Evolutionary conservation across 2,113 vertebrate genomes (phyloP).

Genomic region (Gallinago paraguaiae): DNA sequence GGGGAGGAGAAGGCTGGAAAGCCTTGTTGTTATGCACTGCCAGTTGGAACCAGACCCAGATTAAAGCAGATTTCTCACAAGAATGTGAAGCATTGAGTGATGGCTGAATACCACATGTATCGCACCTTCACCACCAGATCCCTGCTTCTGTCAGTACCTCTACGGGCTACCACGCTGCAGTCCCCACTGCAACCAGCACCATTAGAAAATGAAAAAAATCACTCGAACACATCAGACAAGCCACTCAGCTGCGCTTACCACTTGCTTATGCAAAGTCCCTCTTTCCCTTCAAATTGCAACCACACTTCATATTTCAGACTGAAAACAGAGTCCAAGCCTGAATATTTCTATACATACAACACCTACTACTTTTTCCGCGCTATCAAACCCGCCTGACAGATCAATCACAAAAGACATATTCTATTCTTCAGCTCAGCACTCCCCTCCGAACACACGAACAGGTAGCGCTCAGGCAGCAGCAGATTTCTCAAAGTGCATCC

Average conservation of each 20-base stretch:
- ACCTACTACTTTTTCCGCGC: slow-evolving; percentile 56
- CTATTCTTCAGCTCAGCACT: slow-evolving; percentile 56
- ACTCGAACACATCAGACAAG: not conserved
- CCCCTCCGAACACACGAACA: not conserved
- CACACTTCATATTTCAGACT: slow-evolving; percentile 53
- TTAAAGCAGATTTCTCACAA: slow-evolving; percentile 73
- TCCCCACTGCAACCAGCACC: slow-evolving; percentile 6
- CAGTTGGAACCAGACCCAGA: slow-evolving; percentile 72
- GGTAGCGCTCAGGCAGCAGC: slow-evolving; percentile 45
- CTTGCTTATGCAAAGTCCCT: slow-evolving; percentile 55
- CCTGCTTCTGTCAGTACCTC: slow-evolving; percentile 69
- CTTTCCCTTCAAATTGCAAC: slow-evolving; percentile 43
- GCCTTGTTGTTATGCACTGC: slow-evolving; percentile 72
- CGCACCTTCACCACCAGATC: slow-evolving; percentile 68
- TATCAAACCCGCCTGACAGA: slow-evolving; percentile 60
- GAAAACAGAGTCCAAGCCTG: slow-evolving; percentile 53
- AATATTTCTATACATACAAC: slow-evolving; percentile 42
- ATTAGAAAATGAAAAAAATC: slow-evolving; percentile 2
- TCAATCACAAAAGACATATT: slow-evolving; percentile 60
- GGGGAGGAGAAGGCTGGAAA: slow-evolving; percentile 72
- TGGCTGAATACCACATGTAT: slow-evolving; percentile 71
- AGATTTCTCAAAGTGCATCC: slow-evolving; percentile 37
- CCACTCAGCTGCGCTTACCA: not conserved
- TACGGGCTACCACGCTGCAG: slow-evolving; percentile 38
- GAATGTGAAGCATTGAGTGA: slow-evolving; percentile 71